A percentile compares a stretch with the other conserved stretches of the same genome.
Conservation (phyloP, 2,113 vertebrate genomes). For the Sula dactylatra region DNA sequence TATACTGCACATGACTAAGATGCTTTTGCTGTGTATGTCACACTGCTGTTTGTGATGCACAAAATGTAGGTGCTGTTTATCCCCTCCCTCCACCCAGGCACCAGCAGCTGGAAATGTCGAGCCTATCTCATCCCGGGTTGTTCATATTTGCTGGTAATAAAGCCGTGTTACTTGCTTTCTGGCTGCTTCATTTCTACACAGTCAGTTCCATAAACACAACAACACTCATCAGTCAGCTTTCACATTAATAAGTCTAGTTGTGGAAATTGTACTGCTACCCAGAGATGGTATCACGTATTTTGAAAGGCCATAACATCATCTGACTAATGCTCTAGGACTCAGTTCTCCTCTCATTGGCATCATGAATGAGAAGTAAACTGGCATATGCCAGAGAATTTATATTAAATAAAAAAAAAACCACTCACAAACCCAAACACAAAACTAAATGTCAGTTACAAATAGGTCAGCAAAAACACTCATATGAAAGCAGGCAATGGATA, state of each 20-base stretch:
- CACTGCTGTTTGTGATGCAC: accelerated
- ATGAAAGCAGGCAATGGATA: neutral
- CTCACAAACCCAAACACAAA: neutral
- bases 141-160: neutral
- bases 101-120: neutral
- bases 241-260: neutral
- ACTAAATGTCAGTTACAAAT: neutral
- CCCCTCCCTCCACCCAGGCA: neutral
- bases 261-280: neutral
- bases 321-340: neutral
- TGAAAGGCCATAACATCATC: neutral
- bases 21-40: accelerated
- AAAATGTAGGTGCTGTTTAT: accelerated
- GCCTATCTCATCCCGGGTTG: neutral
- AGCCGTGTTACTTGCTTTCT: neutral
- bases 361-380: neutral
- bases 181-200: neutral
- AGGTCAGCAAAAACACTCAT: neutral
- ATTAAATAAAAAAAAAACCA: neutral
- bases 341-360: neutral
- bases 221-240: neutral
- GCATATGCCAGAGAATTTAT: neutral
- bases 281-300: neutral
- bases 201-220: neutral
- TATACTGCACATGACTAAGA: accelerated